Percentiles rank a stretch among this genome's conserved stretches.
These are phyloP conservation scores for Cyclura pinguis DNA, from an alignment of 2,797 vertebrate species.

Conservation along the genomic window DNA sequence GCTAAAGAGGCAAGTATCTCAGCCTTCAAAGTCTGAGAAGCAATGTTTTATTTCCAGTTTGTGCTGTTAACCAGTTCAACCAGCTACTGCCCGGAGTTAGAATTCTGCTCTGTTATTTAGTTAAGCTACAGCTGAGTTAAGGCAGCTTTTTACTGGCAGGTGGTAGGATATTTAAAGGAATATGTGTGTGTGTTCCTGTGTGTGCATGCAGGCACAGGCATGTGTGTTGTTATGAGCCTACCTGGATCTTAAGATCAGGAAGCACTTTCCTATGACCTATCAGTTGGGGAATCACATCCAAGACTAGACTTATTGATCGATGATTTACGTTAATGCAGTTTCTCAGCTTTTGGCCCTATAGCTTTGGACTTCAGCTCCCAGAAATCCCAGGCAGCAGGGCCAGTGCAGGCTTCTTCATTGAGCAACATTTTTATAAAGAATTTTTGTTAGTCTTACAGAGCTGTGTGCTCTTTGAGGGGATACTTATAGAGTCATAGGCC, in stretches of 20 bases:
- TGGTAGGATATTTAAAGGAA: background rate
- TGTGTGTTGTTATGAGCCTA: rapidly evolving
- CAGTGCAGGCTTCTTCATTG: background rate
- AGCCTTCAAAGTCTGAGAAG: background rate
- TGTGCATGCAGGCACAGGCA: too few relatives aligned
- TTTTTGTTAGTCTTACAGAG: background rate
- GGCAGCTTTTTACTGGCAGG: background rate
- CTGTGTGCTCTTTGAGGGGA: background rate
- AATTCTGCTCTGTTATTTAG: background rate
- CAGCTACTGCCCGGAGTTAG: background rate
- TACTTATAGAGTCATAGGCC: background rate
- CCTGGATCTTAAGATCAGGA: background rate
- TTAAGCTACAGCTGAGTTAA: background rate
- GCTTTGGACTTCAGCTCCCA: too few relatives aligned
- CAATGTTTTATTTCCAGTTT: background rate
- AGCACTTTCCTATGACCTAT: background rate
- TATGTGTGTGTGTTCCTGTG: background rate
- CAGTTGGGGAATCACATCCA: background rate
- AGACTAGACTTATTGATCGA: background rate
- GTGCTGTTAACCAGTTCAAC: background rate
- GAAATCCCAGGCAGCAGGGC: too few relatives aligned
- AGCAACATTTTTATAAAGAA: background rate
- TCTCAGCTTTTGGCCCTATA: too few relatives aligned
- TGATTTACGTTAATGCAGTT: background rate
- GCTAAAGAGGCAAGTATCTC: background rate